phyloP scores from a whole-genome alignment of 2,797 vertebrate species.

The Melanotaenia parkinsoni region DNA sequence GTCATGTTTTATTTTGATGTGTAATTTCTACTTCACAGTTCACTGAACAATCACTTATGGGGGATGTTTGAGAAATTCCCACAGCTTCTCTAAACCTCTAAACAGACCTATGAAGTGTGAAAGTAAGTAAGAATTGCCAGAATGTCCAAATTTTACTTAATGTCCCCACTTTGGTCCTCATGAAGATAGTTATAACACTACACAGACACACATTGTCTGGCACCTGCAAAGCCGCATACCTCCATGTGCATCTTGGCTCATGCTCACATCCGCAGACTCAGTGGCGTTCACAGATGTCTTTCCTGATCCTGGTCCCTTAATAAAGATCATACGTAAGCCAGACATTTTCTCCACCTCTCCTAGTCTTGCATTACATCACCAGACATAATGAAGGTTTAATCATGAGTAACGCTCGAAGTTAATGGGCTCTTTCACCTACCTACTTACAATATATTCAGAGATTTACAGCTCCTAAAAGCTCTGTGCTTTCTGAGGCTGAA shows the following conservation, averaged over 20 bases:
- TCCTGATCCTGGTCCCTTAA: slow-evolving; percentile 35
- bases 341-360: slow-evolving; percentile 41
- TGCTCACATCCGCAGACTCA: slow-evolving; percentile 60
- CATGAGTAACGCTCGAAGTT: slow-evolving; percentile 14
- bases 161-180: slow-evolving; percentile 1
- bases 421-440: not conserved
- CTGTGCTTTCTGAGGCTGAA: slow-evolving; percentile 9
- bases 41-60: slow-evolving; percentile 5
- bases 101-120: not conserved
- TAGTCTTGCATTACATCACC: slow-evolving; percentile 38
- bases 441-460: slow-evolving; percentile 1
- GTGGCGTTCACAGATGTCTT: slow-evolving; percentile 64
- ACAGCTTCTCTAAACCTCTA: slow-evolving; percentile 10
- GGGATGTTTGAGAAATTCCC: slow-evolving; percentile 13
- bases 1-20: slow-evolving; percentile 1
- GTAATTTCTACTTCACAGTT: slow-evolving; percentile 23
- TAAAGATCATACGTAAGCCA: slow-evolving; percentile 38
- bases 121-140: not conserved
- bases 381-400: slow-evolving; percentile 14
- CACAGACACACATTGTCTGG: slow-evolving; percentile 30
- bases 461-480: not conserved
- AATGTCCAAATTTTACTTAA: not conserved
- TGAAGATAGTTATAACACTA: not conserved
- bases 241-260: slow-evolving; percentile 57
- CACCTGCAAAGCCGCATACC: slow-evolving; percentile 53